A percentile compares a stretch with the other conserved stretches of the same genome.
These are phyloP conservation scores for Priocnemis perturbator DNA, from an alignment of 2,888 invertebrate species.

Conservation along the genomic window DNA sequence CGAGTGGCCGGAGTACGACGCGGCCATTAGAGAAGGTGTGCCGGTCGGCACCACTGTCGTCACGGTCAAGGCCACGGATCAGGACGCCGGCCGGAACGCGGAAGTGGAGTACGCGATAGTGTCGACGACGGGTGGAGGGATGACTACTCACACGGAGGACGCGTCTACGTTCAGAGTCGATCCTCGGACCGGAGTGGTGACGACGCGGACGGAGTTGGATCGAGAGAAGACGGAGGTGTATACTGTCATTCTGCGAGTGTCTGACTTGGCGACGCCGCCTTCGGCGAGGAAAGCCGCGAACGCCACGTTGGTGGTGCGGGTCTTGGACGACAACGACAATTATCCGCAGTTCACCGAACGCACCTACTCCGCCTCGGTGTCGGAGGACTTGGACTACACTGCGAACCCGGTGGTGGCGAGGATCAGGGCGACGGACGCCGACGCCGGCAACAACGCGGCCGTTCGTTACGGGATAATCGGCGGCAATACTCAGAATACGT, in stretches of 20 bases:
- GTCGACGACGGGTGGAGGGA: constrained; percentile 80
- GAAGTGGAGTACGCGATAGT: constrained; percentile 89
- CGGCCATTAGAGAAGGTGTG: constrained; percentile 91
- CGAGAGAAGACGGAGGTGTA: constrained; percentile 92
- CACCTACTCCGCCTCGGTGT: constrained; percentile 90
- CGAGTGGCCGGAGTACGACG: constrained; percentile 93
- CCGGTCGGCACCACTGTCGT: constrained; percentile 92
- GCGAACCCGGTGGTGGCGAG: constrained; percentile 89
- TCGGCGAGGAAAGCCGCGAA: constrained; percentile 88
- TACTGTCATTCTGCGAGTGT: constrained; percentile 88
- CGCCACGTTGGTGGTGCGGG: constrained; percentile 88
- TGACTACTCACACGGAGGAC: constrained; percentile 81
- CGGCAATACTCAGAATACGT: constrained; percentile 94
- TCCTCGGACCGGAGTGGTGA: constrained; percentile 84
- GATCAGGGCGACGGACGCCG: constrained; percentile 93
- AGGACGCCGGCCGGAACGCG: constrained; percentile 92
- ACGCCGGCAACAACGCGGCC: constrained; percentile 94
- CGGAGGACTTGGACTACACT: constrained; percentile 92
- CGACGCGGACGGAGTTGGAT: constrained; percentile 88
- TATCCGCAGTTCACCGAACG: constrained; percentile 95
- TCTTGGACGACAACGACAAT: constrained; percentile 94
- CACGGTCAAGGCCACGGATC: constrained; percentile 93
- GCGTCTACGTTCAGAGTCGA: constrained; percentile 91
- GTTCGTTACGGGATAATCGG: constrained; percentile 96
- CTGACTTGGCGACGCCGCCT: constrained; percentile 88